Conservation (phyloP, 2,797 vertebrate species). For the Takifugu ocellatus region DNA sequence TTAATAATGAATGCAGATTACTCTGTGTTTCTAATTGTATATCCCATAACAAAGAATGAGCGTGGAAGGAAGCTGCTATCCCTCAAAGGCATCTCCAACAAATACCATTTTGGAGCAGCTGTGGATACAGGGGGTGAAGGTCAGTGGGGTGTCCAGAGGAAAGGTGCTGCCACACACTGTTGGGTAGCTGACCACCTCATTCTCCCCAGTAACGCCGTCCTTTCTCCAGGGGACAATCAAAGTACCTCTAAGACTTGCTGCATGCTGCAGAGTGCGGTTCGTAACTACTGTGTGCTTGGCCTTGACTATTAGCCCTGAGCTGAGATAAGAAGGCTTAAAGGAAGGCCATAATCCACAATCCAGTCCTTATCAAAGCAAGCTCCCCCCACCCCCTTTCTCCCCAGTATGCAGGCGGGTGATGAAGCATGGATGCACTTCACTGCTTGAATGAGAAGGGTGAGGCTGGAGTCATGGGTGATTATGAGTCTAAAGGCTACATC, state of each 20-base stretch:
- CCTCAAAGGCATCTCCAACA: slow-evolving; percentile 12
- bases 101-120: slow-evolving; percentile 32
- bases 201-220: slow-evolving; percentile 25
- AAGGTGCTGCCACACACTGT: slow-evolving; percentile 51
- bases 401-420: slow-evolving; percentile 34
- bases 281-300: slow-evolving; percentile 57
- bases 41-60: too few relatives aligned
- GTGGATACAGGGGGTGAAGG: slow-evolving; percentile 25
- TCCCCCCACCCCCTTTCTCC: slow-evolving; percentile 39
- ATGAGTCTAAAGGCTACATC: slow-evolving; percentile 20
- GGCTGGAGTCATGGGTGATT: slow-evolving; percentile 20
- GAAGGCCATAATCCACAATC: slow-evolving; percentile 74
- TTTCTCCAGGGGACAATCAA: slow-evolving; percentile 50
- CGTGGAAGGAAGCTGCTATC: background rate
- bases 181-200: slow-evolving; percentile 40
- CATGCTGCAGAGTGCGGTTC: slow-evolving; percentile 55
- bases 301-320: slow-evolving; percentile 70
- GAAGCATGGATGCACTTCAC: slow-evolving; percentile 60
- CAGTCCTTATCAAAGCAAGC: slow-evolving; percentile 78
- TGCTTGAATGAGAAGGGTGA: slow-evolving; percentile 47
- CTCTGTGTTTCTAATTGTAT: too few relatives aligned
- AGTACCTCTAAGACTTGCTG: slow-evolving; percentile 48
- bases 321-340: slow-evolving; percentile 76
- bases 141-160: slow-evolving; percentile 24
- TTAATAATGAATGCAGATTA: too few relatives aligned